Evolutionary conservation across 2,888 invertebrate species (phyloP).

Genomic region (Tinea pellionella): DNA sequence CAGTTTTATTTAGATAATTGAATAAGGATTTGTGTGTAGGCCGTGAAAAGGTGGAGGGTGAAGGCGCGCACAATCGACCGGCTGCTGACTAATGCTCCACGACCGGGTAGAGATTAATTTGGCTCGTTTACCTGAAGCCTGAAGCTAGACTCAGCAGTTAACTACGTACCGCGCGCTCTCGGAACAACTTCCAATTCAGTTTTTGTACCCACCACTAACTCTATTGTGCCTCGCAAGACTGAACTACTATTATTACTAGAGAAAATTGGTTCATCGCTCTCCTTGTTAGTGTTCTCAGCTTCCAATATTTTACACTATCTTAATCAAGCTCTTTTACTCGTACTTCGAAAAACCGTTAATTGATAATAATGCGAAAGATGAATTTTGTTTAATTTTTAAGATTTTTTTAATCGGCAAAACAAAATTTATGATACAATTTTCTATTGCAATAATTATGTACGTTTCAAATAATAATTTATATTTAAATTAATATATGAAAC

Average conservation of each 20-base stretch:
- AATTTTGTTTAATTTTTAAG: no score
- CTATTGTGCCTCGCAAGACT: background rate
- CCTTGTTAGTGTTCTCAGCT: background rate
- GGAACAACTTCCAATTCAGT: constrained; percentile 5
- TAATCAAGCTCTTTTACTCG: no score
- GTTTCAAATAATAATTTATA: no score
- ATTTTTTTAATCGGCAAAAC: no score
- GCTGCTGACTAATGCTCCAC: constrained; percentile 46
- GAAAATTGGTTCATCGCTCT: background rate
- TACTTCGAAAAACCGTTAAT: no score
- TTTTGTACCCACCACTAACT: background rate
- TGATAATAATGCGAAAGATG: no score
- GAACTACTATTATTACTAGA: background rate
- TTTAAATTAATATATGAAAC: no score
- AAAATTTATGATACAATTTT: no score
- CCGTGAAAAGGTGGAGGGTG: constrained; percentile 39
- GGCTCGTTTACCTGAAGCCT: constrained; percentile 57
- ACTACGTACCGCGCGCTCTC: constrained; percentile 21
- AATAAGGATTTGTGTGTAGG: constrained; percentile 55
- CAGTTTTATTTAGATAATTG: constrained; percentile 67
- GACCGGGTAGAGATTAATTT: constrained; percentile 57
- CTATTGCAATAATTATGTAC: no score
- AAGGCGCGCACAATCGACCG: constrained; percentile 4
- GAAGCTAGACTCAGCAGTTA: constrained; percentile 31
- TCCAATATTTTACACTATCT: background rate